Evolutionary conservation across 2,888 invertebrate genomes (phyloP).

Genomic region (Cremastobaeus sp.): DNA sequence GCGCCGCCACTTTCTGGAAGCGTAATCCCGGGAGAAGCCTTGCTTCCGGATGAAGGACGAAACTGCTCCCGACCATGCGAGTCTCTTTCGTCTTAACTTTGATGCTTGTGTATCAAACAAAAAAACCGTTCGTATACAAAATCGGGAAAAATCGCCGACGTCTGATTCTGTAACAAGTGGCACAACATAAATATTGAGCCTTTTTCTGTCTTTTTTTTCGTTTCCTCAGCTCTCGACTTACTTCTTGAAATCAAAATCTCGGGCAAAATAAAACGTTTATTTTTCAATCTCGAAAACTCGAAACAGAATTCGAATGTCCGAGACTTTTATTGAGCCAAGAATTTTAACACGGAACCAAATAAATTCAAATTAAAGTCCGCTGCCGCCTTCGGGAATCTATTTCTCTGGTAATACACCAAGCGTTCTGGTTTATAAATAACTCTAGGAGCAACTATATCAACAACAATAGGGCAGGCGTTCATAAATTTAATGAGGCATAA

Average conservation of each 20-base stretch:
- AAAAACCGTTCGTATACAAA: no score
- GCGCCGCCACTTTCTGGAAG: constrained; percentile 37
- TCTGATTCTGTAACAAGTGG: no score
- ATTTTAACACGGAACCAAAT: neutral
- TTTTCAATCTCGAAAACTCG: no score
- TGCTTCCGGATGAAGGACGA: constrained; percentile 43
- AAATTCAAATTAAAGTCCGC: neutral
- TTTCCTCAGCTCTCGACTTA: no score
- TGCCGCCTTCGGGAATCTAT: no score
- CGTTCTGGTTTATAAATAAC: neutral
- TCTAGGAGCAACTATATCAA: neutral
- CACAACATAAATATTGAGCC: no score
- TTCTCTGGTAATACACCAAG: neutral
- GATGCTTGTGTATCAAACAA: constrained; percentile 33
- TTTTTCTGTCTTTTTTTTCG: no score
- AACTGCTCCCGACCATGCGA: constrained; percentile 40
- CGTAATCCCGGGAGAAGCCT: constrained; percentile 42
- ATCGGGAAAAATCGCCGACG: no score
- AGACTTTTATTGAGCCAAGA: constrained; percentile 20
- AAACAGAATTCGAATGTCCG: constrained; percentile 7
- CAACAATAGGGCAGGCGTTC: constrained; percentile 7
- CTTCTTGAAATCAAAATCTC: no score
- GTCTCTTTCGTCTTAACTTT: constrained; percentile 30
- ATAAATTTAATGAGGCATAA: constrained; percentile 29
- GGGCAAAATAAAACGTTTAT: no score